Evolutionary conservation across 2,888 invertebrate genomes (phyloP), one percentile per base, ranked within the genome.

Genomic region (Thalpophila matura): DNA sequence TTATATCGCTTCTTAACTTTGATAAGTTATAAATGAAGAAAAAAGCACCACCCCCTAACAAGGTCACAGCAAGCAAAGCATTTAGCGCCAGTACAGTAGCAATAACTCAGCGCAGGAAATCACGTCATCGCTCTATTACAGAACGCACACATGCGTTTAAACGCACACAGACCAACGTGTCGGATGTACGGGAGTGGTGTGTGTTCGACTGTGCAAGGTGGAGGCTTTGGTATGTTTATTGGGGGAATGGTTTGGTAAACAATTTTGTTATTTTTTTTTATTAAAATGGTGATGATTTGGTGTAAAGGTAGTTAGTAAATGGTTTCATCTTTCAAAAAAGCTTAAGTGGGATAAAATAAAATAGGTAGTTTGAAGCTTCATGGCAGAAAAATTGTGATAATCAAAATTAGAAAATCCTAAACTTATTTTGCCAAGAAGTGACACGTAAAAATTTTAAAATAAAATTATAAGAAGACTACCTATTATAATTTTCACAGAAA

Each of bases 91-190:
- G 91, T 89, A 94, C 94, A 94, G 95, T 94, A 92, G 94, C 94
- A 94, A 94, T 95, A 95, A 94, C 95, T 94, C 94, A 93, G 91
- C 93, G 90, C 93, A 92, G 94, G 94, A 94, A 95, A 95, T 95
- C 95, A 95, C 95, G 95, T 95, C 95, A 94, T 93, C 95, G 94
- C 93, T 95, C 94, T 94, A 94, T 95, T 95, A 95, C 94, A 89
- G 88, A 73, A 83, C 90, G 79, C 88, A 89, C 87, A 85, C 87
- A 82, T 58, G 46, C 71, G 42, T 60, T 31, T 27, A 16, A 55
- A 5, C 67, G 29, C 50, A 73, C 62, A 59, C 80, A 26, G 2
- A n/a, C 20, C 14, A 7, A 1, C 35, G 38, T 82, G 84, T 89
- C 61, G 46, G 64, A 62, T 40, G 62, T 69, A 75, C 51, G 63